These are phyloP conservation scores for Tipula lateralis DNA, from an alignment of 2,888 invertebrate genomes.

Conservation along the genomic window DNA sequence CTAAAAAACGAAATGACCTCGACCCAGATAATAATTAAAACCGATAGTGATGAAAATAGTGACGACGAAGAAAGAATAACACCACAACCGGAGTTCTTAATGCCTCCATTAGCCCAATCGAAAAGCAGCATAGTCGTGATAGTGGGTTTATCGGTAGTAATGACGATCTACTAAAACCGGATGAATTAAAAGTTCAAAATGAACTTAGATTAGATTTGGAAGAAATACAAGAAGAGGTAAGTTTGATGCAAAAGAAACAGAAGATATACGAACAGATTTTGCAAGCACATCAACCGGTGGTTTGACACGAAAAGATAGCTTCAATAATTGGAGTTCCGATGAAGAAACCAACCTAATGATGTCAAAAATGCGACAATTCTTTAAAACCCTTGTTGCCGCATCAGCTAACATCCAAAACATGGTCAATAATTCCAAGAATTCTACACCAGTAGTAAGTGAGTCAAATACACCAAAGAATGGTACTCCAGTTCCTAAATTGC, in stretches of 20 bases:
- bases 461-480: slow-evolving; percentile 47
- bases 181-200: slow-evolving; percentile 38
- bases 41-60: slow-evolving; percentile 59
- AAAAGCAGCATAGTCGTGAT: slow-evolving; percentile 80
- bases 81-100: slow-evolving; percentile 60
- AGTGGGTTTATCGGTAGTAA: slow-evolving; percentile 86
- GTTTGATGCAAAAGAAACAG: slow-evolving; percentile 51
- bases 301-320: slow-evolving; percentile 78
- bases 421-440: slow-evolving; percentile 45
- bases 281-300: slow-evolving; percentile 45
- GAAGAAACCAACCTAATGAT: slow-evolving; percentile 93
- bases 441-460: slow-evolving; percentile 45
- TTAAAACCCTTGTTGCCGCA: slow-evolving; percentile 82
- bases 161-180: slow-evolving; percentile 63
- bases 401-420: slow-evolving; percentile 50
- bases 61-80: slow-evolving; percentile 62
- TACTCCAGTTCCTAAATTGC: slow-evolving; percentile 56
- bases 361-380: slow-evolving; percentile 89
- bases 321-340: slow-evolving; percentile 91
- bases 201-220: slow-evolving; percentile 56
- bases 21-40: slow-evolving; percentile 54
- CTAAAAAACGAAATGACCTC: slow-evolving; percentile 58
- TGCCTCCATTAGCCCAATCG: slow-evolving; percentile 56
- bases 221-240: slow-evolving; percentile 59
- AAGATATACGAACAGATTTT: neutral